Conservation (phyloP, 2,797 vertebrate species). For the Falco concolor region DNA sequence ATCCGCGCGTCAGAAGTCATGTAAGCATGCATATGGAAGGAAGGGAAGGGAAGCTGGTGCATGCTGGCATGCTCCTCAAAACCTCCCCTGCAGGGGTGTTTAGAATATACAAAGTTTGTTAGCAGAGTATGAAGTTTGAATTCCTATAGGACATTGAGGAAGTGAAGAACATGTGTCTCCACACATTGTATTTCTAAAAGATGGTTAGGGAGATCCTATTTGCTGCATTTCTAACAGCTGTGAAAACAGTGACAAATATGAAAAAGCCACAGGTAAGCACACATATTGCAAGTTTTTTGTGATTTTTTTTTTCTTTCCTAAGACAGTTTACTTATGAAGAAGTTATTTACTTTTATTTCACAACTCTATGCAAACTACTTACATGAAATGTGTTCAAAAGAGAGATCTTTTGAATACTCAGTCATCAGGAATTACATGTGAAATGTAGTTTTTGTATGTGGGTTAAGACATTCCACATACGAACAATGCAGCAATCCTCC, state of each 20-base stretch:
- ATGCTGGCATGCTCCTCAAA: neutral
- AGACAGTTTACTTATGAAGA: neutral
- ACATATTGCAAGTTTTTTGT: neutral
- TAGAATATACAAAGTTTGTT: neutral
- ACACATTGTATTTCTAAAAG: neutral
- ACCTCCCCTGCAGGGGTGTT: neutral
- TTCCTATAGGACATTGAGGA: neutral
- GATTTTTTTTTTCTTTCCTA: neutral
- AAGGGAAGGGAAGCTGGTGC: neutral
- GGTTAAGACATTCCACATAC: conserved; percentile 5
- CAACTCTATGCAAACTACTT: neutral
- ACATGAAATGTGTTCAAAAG: neutral
- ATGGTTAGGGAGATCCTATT: neutral
- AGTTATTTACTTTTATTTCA: neutral
- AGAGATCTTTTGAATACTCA: conserved; percentile 29
- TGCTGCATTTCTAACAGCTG: neutral
- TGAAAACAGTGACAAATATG: neutral
- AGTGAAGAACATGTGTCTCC: neutral
- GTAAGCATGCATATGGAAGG: neutral
- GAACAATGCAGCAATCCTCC: conserved; percentile 42
- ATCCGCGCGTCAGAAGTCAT: neutral
- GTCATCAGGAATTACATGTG: conserved; percentile 8
- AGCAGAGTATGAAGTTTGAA: neutral
- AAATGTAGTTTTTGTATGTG: conserved; percentile 13
- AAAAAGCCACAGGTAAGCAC: neutral